These are phyloP conservation scores for Prochilodus magdalenae DNA, from an alignment of 2,113 vertebrate species.

Conservation along the genomic window DNA sequence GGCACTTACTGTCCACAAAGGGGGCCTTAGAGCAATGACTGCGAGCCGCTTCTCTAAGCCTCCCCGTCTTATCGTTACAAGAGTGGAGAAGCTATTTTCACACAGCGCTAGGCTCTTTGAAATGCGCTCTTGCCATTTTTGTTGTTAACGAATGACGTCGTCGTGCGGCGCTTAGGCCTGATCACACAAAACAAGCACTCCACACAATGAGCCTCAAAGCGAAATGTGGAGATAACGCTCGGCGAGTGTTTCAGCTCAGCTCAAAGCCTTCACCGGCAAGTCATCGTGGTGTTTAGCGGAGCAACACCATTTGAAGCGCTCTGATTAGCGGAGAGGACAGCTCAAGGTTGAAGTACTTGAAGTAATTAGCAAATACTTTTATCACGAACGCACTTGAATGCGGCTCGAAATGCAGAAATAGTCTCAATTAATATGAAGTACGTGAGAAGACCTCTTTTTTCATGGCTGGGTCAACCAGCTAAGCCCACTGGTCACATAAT, in stretches of 20 bases:
- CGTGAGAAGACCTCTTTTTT: slow-evolving; percentile 23
- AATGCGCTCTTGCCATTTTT: not conserved
- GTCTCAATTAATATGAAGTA: slow-evolving; percentile 43
- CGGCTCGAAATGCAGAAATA: slow-evolving; percentile 11
- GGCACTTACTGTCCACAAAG: too few species aligned
- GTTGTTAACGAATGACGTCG: not conserved
- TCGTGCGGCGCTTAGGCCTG: not conserved
- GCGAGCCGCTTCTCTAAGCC: not conserved
- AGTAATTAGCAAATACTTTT: slow-evolving; percentile 46
- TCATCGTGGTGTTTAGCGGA: slow-evolving; percentile 5
- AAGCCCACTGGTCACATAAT: not conserved
- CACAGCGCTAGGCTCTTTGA: not conserved
- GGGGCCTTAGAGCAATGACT: not conserved
- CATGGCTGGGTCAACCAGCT: slow-evolving; percentile 19
- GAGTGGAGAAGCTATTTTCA: not conserved
- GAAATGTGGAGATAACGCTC: not conserved
- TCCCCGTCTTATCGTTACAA: not conserved
- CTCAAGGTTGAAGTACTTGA: slow-evolving; percentile 47
- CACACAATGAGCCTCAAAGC: not conserved
- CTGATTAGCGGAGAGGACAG: slow-evolving; percentile 27
- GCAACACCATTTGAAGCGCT: slow-evolving; percentile 14
- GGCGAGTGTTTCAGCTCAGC: not conserved
- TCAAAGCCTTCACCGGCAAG: not conserved
- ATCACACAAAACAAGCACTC: not conserved
- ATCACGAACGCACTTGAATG: slow-evolving; percentile 21